Base-by-base conservation (phyloP, 2,113 vertebrate species). In the Charadrius vociferus region DNA sequence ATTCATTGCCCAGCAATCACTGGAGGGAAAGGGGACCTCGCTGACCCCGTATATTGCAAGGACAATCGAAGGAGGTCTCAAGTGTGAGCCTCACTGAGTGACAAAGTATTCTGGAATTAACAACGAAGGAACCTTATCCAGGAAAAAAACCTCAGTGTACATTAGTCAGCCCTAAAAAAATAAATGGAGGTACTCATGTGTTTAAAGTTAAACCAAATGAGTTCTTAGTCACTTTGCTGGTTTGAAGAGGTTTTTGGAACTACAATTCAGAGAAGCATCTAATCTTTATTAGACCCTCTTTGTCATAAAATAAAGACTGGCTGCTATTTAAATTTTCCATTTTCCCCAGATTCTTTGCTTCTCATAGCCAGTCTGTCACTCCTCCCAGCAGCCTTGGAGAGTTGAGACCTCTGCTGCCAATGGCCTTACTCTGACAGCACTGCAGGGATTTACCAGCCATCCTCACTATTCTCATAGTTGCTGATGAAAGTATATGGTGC, bases 41-140 rank as follows among this genome's bases (percentile, higher is more conserved):
- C 41, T 61, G 55, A 6, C 47, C 49, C 59, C 34, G 32, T 22
- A 16, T 9, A 58, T 20, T 23, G 71, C 63, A 59, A 81, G 88
- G 63, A 67, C 32, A 36, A 6, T 3, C 34, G 59, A 5, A 71
- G 73, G 36, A 90, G 19, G 4, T 17, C 67, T 41, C 34, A 22
- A 5, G 23, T 15, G 34, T 20, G n/a, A 82, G 32, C 59, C 77
- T 34, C 65, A 14, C 55, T 14, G 17, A 58, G 30, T 9, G 49
- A 73, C 49, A 82, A 39, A 55, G 26, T 7, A 6, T 37, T 39
- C 49, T 14, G n/a, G 29, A 81, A 50, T 50, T 50, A 81, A 62
- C 21, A 37, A 34, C 0, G 0, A 32, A 50, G 63, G 50, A 45
- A 88, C 36, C 3, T 26, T 21, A n/a, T 2, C 30, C 17, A 13